These are phyloP conservation scores for Neotoma lepida DNA, from an alignment of 2,113 vertebrate species.

Conservation along the genomic window DNA sequence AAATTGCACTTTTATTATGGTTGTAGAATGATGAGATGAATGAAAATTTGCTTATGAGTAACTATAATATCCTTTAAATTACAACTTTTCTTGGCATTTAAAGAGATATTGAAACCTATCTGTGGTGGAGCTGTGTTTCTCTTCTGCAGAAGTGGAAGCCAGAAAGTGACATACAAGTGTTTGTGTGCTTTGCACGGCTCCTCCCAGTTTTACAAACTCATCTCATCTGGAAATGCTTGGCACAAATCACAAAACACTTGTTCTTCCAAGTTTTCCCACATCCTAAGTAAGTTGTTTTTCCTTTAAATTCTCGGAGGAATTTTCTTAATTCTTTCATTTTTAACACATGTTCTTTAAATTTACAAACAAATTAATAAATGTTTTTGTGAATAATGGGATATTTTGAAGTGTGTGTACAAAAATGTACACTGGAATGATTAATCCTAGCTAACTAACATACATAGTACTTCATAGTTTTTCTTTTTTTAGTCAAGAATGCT, in stretches of 20 bases:
- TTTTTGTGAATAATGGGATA: not conserved
- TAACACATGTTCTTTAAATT: not conserved
- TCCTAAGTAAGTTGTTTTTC: slow-evolving; percentile 3
- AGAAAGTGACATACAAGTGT: not conserved
- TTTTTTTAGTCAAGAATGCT: not conserved
- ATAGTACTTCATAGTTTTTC: not conserved
- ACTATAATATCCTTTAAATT: not conserved
- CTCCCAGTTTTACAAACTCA: slow-evolving; percentile 5
- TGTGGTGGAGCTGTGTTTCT: not conserved
- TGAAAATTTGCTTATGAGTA: not conserved
- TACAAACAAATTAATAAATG: not conserved
- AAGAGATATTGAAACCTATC: not conserved
- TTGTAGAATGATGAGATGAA: not conserved
- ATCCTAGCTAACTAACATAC: not conserved
- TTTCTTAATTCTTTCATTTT: not conserved
- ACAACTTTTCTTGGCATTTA: not conserved
- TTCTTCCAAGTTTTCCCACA: not conserved
- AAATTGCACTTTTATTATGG: not conserved
- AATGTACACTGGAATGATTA: not conserved
- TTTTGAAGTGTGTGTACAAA: not conserved
- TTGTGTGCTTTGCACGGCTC: not conserved
- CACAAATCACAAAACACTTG: not conserved
- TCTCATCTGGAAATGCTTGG: not conserved
- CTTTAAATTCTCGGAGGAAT: not conserved
- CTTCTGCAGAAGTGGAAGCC: not conserved